Evolutionary conservation across 1,140 invertebrate genomes (phyloP), one percentile per base, ranked within the genome.

Genomic region (Drosophila seguyi): DNA sequence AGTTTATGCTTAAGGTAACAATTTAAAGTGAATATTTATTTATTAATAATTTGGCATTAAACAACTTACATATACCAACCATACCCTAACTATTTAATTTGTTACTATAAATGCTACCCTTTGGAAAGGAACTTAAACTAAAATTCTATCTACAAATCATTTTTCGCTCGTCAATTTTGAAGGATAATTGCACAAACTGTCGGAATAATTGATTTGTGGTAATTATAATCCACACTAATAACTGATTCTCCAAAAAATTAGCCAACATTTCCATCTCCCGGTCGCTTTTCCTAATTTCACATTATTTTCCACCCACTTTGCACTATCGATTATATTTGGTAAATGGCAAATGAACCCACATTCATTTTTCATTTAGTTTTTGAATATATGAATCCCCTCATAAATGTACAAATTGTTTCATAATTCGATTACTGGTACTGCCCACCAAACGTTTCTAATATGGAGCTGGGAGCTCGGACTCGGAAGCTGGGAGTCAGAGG

Each of bases 371-470:
- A 41, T 34, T 4, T 8, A 11, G 31, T 47, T 69, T 55, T 31
- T 47, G 6, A 39, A 69, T 72, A 38, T 11, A 48, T 58, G 29
- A 59, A 48, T 58, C n/a, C 8, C n/a, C n/a, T 27, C 1, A 18
- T 45, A 52, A 61, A 53, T 73, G 38, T 52, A 20, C 0, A 38
- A 44, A 44, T 20, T 39, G 31, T 60, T 73, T 38, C 14, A 38
- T 42, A 31, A 72, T 41, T 59, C 31, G 29, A 58, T 72, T 73
- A n/a, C 67, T 59, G 53, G 22, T 44, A 42, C 18, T 22, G 41
- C 7, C 22, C 22, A 16, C 7, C 1, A 52, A 52, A 38, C 22
- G 47, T n/a, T 47, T 45, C 11, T 11, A 53, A 47, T 58, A 50
- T 16, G 27, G 4, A 20, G 20, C 7, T 10, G 6, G 0, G 22